A percentile compares a stretch with the other conserved stretches of the same genome.
phyloP scores from a whole-genome alignment of 2,113 vertebrate species.

The Bufo bufo region DNA sequence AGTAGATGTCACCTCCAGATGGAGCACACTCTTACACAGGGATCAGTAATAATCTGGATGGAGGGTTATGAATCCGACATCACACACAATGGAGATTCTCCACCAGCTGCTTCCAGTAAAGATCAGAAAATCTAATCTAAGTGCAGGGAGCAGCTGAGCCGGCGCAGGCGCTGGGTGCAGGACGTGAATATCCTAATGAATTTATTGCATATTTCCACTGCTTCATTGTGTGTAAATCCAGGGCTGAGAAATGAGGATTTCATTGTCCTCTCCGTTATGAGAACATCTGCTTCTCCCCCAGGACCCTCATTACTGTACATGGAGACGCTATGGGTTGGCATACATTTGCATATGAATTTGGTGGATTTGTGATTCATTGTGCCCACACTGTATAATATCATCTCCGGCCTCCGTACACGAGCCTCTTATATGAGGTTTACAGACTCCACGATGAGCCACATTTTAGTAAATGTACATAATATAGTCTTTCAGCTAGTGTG shows the following conservation, averaged over 20 bases:
- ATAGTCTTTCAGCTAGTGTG: neutral
- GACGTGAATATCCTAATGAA: constrained; percentile 12
- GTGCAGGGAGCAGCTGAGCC: neutral
- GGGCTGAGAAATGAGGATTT: neutral
- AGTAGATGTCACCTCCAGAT: neutral
- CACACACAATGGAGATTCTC: neutral
- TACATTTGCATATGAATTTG: constrained; percentile 24
- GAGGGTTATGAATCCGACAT: neutral
- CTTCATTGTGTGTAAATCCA: neutral
- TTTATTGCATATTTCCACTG: constrained; percentile 10
- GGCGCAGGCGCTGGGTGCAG: neutral
- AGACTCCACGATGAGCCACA: neutral
- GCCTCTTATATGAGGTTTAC: neutral
- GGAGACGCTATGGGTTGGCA: too few species aligned
- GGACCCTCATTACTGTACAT: neutral
- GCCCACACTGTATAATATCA: constrained; percentile 42
- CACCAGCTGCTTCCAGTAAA: constrained; percentile 25
- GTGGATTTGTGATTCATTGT: neutral
- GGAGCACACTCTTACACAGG: neutral
- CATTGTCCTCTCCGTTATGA: neutral
- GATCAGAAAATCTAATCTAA: neutral
- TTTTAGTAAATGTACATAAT: neutral
- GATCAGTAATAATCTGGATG: neutral
- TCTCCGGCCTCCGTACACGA: neutral
- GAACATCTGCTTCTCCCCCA: neutral